Base-by-base conservation (phyloP, 1,140 invertebrate genomes). In the Papilio glaucus region DNA sequence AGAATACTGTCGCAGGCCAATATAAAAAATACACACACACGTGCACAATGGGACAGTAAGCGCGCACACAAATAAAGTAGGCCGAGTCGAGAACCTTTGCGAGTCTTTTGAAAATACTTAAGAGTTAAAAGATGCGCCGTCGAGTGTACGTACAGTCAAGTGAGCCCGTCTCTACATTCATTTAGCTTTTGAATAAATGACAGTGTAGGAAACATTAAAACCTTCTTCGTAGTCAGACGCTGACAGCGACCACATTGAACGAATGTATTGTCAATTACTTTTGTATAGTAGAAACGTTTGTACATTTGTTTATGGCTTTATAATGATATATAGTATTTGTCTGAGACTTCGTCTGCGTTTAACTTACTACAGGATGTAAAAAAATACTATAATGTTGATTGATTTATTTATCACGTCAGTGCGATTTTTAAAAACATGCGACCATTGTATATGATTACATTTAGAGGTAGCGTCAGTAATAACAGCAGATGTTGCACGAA, bases 101-200 rank as follows among this genome's bases (percentile, higher is more conserved):
- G 15, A 65, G 62, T 65, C 33, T 65, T 65, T 65, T 65, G 37
- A 41, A 65, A 65, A 65, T 65, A 65, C 62, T 65, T 41, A 65
- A 41, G n/a, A 57, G 62, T 65, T 65, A 65, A 65, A 37, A 65
- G 62, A 33, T 39, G 33, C 62, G n/a, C 18, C 13, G 62, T 38
- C 37, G 33, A 65, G 29, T 63, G 33, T 39, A 65, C 37, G 33
- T 39, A 65, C 37, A 15, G 45, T 18, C 45, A 65, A 65, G 24
- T 60, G 26, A 21, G 37, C 12, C 37, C 37, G 62, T 38, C 37
- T 65, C 33, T 65, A 65, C 12, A 62, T 62, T 62, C 60, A 62
- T 62, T 62, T 62, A 62, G 26, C 33, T 33, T 62, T 62, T 18
- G 13, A 37, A 62, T 62, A 62, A 62, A 62, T 18, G 60, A 62